These are phyloP conservation scores for Drosophila cardini DNA, from an alignment of 1,140 invertebrate genomes.

Conservation along the genomic window DNA sequence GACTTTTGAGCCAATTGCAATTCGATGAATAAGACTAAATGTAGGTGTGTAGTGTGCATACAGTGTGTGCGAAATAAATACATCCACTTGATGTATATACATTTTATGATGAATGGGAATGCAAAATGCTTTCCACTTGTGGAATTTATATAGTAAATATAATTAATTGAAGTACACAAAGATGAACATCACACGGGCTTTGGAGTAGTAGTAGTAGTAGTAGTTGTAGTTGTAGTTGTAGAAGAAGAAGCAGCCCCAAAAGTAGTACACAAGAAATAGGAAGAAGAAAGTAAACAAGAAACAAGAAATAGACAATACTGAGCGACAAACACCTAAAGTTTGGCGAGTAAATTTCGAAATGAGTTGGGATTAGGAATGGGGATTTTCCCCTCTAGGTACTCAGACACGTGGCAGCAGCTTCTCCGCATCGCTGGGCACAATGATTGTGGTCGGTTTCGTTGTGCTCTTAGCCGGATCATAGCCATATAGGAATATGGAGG, in stretches of 20 bases:
- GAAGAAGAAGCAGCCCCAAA: background rate
- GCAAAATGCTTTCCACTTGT: background rate
- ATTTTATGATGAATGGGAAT: background rate
- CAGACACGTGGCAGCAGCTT: slow-evolving; percentile 75
- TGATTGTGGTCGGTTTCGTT: slow-evolving; percentile 25
- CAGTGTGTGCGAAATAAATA: background rate
- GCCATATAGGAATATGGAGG: slow-evolving; percentile 97
- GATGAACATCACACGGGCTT: slow-evolving; percentile 29
- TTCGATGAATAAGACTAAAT: slow-evolving; percentile 15
- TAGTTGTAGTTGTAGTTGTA: background rate
- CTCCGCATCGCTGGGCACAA: slow-evolving; percentile 54
- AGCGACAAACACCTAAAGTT: slow-evolving; percentile 8
- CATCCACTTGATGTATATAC: slow-evolving; percentile 1
- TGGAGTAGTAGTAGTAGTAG: background rate
- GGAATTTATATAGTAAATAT: slow-evolving; percentile 28
- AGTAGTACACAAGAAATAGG: background rate
- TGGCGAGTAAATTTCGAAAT: too few species aligned
- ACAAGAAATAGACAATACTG: slow-evolving; percentile 55
- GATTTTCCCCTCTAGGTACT: background rate
- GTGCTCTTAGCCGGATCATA: slow-evolving; percentile 87
- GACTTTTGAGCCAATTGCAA: slow-evolving; percentile 3
- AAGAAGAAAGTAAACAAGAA: background rate
- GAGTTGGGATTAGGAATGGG: too few species aligned
- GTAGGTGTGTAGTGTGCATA: background rate
- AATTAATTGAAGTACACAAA: slow-evolving; percentile 39